Percentiles rank a stretch among this genome's conserved stretches.
phyloP scores from a whole-genome alignment of 1,140 invertebrate genomes.

The Drosophila albomicans region DNA sequence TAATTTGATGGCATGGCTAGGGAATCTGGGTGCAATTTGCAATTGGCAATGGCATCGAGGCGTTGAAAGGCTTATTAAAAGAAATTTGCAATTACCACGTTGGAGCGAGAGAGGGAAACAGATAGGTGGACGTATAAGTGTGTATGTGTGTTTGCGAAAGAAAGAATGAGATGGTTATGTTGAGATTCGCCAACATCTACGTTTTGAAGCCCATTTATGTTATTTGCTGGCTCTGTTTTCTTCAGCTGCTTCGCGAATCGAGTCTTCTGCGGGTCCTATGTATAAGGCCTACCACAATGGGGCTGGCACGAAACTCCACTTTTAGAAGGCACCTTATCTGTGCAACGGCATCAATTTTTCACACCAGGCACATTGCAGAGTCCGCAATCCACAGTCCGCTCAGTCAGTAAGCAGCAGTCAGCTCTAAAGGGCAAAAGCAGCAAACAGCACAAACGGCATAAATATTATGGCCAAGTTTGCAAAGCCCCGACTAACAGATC shows the following conservation, averaged over 20 bases:
- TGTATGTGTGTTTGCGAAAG: not conserved
- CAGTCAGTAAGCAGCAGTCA: slow-evolving; percentile 24
- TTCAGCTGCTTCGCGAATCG: slow-evolving; percentile 21
- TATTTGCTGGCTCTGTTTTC: slow-evolving; percentile 36
- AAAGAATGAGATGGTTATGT: slow-evolving; percentile 26
- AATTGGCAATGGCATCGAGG: slow-evolving; percentile 78
- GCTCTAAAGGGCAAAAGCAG: slow-evolving; percentile 40
- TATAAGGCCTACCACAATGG: slow-evolving; percentile 73
- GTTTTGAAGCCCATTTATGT: slow-evolving; percentile 44
- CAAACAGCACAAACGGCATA: slow-evolving; percentile 76
- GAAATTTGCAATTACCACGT: slow-evolving; percentile 80
- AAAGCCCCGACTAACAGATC: slow-evolving; percentile 56
- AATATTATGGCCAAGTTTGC: slow-evolving; percentile 77
- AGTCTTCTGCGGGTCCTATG: slow-evolving; percentile 5
- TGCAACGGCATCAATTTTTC: slow-evolving; percentile 82
- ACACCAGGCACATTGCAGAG: slow-evolving; percentile 63
- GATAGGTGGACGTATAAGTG: not conserved
- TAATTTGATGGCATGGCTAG: slow-evolving; percentile 57
- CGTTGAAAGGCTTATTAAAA: slow-evolving; percentile 84
- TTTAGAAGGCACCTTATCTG: slow-evolving; percentile 79
- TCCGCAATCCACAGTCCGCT: not conserved
- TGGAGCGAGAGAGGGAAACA: slow-evolving; percentile 1
- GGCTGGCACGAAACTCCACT: slow-evolving; percentile 78
- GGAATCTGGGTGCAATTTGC: slow-evolving; percentile 43
- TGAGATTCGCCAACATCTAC: slow-evolving; percentile 29